phyloP scores from a whole-genome alignment of 2,797 vertebrate genomes.

The Mus spretus region DNA sequence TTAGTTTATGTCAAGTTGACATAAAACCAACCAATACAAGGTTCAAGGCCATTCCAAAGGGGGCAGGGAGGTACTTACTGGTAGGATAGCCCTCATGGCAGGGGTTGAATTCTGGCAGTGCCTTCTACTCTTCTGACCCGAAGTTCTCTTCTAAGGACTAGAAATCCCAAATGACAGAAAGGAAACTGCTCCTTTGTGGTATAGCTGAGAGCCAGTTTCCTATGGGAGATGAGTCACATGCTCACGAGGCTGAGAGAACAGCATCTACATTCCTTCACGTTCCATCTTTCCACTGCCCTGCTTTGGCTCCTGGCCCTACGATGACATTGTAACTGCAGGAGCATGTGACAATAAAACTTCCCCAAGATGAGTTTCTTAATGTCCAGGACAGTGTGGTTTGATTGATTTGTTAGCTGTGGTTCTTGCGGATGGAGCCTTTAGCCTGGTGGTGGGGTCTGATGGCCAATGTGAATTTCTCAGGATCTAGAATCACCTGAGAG shows the following conservation, averaged over 20 bases:
- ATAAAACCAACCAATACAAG: neutral
- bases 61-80: neutral
- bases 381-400: neutral
- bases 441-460: neutral
- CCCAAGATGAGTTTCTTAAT: neutral
- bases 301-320: slow-evolving; percentile 22
- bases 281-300: neutral
- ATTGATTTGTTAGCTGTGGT: neutral
- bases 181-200: slow-evolving; percentile 36
- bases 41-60: neutral
- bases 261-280: neutral
- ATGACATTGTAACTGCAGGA: slow-evolving; percentile 21
- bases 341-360: neutral
- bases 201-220: slow-evolving; percentile 21
- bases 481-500: too few species aligned
- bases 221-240: slow-evolving; percentile 27
- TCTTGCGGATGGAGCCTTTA: neutral
- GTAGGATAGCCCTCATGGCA: neutral
- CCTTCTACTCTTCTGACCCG: neutral
- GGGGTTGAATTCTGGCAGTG: neutral
- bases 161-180: slow-evolving; percentile 56
- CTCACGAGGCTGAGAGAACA: neutral
- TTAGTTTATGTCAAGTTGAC: neutral
- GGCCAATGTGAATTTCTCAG: neutral
- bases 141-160: slow-evolving; percentile 43